Conservation (phyloP, 2,113 vertebrate species). For the Chloropsis cyanopogon region DNA sequence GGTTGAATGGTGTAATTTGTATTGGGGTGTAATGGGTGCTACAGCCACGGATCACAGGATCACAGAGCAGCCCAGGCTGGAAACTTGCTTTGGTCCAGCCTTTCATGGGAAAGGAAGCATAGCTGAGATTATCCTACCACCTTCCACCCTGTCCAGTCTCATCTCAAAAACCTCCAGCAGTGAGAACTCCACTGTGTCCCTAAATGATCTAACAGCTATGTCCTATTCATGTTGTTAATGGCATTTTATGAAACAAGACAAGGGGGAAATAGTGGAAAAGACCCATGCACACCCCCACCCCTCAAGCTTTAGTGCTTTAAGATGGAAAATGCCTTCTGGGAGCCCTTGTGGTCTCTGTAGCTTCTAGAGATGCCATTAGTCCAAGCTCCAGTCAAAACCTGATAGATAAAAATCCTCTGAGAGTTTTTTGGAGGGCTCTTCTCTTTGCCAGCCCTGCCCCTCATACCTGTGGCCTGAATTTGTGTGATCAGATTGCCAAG, state of each 20-base stretch:
- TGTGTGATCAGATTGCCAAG: background rate
- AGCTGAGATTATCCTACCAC: background rate
- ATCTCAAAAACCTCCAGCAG: background rate
- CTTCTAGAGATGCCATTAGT: background rate
- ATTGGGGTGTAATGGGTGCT: background rate
- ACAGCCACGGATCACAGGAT: background rate
- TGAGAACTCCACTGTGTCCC: background rate
- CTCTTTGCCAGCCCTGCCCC: background rate
- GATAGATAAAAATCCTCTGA: background rate
- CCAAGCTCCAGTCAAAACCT: background rate
- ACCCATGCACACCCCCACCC: accelerated
- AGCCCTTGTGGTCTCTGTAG: background rate
- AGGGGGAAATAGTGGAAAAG: background rate
- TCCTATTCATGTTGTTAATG: background rate
- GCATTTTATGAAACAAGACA: background rate
- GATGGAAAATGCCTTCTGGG: background rate
- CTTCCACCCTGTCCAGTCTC: background rate
- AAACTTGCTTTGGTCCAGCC: background rate
- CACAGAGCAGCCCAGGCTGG: background rate
- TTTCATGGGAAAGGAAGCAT: background rate
- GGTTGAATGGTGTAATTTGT: background rate
- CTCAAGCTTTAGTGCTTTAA: background rate
- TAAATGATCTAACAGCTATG: background rate
- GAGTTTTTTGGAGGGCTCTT: background rate
- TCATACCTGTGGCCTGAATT: background rate